Evolutionary conservation across 1,140 invertebrate genomes (phyloP).

Genomic region (Spodoptera frugiperda): DNA sequence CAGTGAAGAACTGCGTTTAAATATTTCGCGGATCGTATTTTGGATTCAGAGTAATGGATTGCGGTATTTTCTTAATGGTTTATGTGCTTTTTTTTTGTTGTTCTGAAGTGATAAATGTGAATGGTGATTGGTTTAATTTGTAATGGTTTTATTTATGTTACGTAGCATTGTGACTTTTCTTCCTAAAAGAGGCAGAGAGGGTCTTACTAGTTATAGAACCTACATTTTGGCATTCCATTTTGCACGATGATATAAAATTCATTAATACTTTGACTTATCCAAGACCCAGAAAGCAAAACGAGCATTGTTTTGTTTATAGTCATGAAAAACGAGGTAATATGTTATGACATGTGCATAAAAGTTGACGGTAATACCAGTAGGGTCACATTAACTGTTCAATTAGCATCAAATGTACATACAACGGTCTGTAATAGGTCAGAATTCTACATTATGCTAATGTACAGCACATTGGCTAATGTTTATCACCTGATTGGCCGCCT

Average conservation of each 20-base stretch:
- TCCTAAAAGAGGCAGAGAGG: no score
- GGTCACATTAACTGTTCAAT: constrained; percentile 38
- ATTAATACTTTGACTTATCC: no score
- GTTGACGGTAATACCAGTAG: constrained; percentile 44
- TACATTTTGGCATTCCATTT: no score
- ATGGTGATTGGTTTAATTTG: no score
- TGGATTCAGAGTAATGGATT: not conserved
- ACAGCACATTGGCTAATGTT: constrained; percentile 47
- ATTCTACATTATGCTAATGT: constrained; percentile 50
- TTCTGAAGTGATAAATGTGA: no score
- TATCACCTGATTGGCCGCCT: constrained; percentile 49
- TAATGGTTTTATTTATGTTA: not conserved
- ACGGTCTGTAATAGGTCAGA: constrained; percentile 39
- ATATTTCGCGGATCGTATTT: not conserved
- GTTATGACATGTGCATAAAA: not conserved
- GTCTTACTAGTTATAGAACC: no score
- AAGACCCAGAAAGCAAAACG: not conserved
- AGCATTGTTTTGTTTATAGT: not conserved
- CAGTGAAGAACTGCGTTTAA: not conserved
- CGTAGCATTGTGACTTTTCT: constrained; percentile 28
- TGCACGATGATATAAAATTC: no score
- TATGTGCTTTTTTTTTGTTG: no score
- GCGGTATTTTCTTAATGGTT: no score
- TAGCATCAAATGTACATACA: constrained; percentile 47
- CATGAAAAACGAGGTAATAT: no score